A percentile compares a stretch with the other conserved stretches of the same genome.
Evolutionary conservation across 2,113 vertebrate genomes (phyloP).

Genomic region (Uria lomvia): DNA sequence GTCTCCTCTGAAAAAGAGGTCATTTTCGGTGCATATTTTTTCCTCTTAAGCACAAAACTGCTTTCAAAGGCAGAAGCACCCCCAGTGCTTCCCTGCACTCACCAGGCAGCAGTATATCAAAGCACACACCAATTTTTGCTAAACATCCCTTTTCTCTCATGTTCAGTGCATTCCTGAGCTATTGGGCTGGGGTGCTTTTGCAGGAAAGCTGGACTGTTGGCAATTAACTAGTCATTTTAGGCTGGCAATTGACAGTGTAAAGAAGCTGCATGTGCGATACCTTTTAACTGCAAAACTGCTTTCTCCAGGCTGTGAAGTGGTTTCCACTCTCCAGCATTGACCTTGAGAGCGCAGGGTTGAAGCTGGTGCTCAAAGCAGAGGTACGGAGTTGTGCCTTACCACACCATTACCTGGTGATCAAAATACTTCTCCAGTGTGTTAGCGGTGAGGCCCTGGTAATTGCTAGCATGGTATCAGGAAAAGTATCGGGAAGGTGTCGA

Average conservation of each 20-base stretch:
- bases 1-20: neutral
- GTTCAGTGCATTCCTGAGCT: neutral
- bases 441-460: neutral
- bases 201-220: neutral
- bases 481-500: neutral
- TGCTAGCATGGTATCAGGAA: neutral
- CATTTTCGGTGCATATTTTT: neutral
- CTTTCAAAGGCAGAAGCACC: neutral
- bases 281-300: neutral
- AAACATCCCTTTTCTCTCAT: neutral
- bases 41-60: neutral
- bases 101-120: neutral
- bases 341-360: neutral
- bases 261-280: neutral
- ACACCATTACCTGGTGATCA: neutral
- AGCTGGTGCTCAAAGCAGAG: neutral
- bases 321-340: neutral
- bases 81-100: neutral
- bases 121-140: fast-evolving
- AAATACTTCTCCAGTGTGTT: neutral
- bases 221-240: neutral
- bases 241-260: neutral
- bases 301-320: neutral
- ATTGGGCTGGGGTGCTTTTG: neutral
- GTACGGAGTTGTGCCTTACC: neutral